Percentiles rank a stretch among this genome's conserved stretches.
Conservation (phyloP, 2,888 invertebrate genomes). For the Drosophila demipolita region DNA sequence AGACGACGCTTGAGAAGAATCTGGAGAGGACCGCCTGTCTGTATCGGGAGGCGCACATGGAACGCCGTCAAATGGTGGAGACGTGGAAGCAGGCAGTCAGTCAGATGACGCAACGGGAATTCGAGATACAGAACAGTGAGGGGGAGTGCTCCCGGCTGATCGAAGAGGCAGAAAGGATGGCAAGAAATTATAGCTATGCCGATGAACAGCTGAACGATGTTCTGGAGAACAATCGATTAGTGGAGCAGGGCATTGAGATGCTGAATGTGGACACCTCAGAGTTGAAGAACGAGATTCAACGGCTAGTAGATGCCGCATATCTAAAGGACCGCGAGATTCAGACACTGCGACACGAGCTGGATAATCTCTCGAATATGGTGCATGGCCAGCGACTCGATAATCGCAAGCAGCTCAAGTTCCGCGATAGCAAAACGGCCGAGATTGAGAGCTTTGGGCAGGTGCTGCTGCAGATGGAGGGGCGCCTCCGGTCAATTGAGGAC, state of each 20-base stretch:
- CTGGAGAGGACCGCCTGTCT: constrained; percentile 86
- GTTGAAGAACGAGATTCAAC: constrained; percentile 81
- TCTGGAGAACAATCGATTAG: constrained; percentile 86
- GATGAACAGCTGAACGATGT: constrained; percentile 86
- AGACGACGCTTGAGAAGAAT: constrained; percentile 86
- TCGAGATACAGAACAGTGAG: constrained; percentile 87
- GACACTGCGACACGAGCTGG: constrained; percentile 80
- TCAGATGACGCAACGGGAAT: constrained; percentile 89
- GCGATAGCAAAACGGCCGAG: constrained; percentile 56
- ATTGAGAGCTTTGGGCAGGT: constrained; percentile 59
- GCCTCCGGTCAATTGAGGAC: constrained; percentile 69
- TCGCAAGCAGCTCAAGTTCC: constrained; percentile 64
- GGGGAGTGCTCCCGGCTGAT: constrained; percentile 73
- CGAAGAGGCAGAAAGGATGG: constrained; percentile 80
- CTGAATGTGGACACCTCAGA: constrained; percentile 84
- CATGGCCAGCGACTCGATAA: constrained; percentile 82
- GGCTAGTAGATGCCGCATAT: constrained; percentile 80
- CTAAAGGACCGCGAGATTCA: constrained; percentile 84
- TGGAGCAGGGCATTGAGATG: constrained; percentile 84
- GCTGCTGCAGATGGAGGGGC: constrained; percentile 66
- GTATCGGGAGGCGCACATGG: constrained; percentile 87
- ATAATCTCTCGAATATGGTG: constrained; percentile 78
- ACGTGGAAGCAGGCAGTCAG: constrained; percentile 91
- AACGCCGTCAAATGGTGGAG: constrained; percentile 88
- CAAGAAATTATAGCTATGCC: constrained; percentile 84